Conservation (phyloP, 92 coral and sea anemone genomes). For the Virgularia gustaviana region DNA sequence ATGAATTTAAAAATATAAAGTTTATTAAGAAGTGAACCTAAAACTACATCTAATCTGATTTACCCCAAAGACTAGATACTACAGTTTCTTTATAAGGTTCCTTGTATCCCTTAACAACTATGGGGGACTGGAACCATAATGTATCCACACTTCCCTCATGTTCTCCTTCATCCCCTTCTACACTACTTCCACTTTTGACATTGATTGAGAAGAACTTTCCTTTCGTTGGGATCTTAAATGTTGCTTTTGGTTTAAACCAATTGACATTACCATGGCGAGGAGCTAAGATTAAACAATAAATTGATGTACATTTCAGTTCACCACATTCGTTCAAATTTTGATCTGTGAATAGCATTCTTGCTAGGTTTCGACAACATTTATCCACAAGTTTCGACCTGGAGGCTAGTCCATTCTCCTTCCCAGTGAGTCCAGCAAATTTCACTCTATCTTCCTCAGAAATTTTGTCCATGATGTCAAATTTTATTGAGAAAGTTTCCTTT, state of each 20-base stretch:
- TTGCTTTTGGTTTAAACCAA: constrained; percentile 87
- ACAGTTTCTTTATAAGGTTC: constrained; percentile 25
- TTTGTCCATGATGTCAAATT: constrained; percentile 44
- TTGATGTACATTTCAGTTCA: constrained; percentile 77
- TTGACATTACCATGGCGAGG: constrained; percentile 52
- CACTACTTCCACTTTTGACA: constrained; percentile 23
- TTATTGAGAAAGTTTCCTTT: constrained; percentile 66
- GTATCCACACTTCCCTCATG: constrained; percentile 41
- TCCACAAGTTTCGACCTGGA: constrained; percentile 44
- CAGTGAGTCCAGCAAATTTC: neutral
- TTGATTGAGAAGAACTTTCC: constrained; percentile 64
- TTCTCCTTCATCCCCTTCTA: neutral
- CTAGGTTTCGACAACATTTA: constrained; percentile 68
- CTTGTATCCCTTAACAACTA: constrained; percentile 71
- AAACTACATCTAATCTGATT: constrained; percentile 5
- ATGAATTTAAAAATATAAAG: too few relatives aligned
- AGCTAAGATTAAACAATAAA: constrained; percentile 66
- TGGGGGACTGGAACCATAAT: constrained; percentile 92
- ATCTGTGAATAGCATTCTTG: constrained; percentile 67
- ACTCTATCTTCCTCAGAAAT: constrained; percentile 18
- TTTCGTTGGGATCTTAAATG: constrained; percentile 74
- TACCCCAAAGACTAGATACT: constrained; percentile 20
- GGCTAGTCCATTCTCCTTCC: constrained; percentile 26
- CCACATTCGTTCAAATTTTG: constrained; percentile 63
- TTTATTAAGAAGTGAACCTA: too few relatives aligned